Conservation (phyloP, 2,797 vertebrate genomes). For the Amblyopsis hoosieri region DNA sequence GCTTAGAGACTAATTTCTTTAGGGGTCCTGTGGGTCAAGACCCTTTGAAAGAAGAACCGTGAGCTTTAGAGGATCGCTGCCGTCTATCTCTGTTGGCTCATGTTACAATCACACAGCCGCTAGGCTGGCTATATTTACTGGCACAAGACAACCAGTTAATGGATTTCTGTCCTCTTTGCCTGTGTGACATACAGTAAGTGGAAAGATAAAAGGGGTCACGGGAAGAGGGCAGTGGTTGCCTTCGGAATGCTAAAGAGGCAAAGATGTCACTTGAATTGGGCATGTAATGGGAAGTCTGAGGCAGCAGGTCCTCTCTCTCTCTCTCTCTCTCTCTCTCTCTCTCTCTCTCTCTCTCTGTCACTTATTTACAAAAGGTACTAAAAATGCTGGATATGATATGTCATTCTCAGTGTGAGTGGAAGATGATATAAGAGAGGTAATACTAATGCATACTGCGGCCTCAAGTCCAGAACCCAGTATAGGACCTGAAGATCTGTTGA, state of each 20-base stretch:
- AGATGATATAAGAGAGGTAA: constrained; percentile 17
- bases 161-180: constrained; percentile 21
- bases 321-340: neutral
- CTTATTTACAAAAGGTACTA: neutral
- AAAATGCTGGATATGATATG: constrained; percentile 1
- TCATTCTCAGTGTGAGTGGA: constrained; percentile 22
- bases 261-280: constrained; percentile 2
- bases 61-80: constrained; percentile 9
- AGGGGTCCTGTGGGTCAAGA: no score
- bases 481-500: constrained; percentile 10
- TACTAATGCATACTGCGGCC: constrained; percentile 19
- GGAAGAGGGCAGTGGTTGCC: constrained; percentile 19
- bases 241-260: constrained; percentile 14
- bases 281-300: constrained; percentile 27
- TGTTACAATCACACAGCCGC: constrained; percentile 23
- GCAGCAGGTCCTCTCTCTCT: constrained; percentile 1
- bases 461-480: constrained; percentile 33
- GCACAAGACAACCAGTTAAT: constrained; percentile 28
- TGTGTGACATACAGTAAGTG: constrained; percentile 10
- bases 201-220: constrained; percentile 25
- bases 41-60: no score
- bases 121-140: constrained; percentile 13
- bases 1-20: no score
- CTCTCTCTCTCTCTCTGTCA: neutral
- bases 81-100: constrained; percentile 18